A percentile compares a stretch with the other conserved stretches of the same genome.
These are phyloP conservation scores for Podotricha telesiphe DNA, from an alignment of 2,888 invertebrate genomes.

Conservation along the genomic window DNA sequence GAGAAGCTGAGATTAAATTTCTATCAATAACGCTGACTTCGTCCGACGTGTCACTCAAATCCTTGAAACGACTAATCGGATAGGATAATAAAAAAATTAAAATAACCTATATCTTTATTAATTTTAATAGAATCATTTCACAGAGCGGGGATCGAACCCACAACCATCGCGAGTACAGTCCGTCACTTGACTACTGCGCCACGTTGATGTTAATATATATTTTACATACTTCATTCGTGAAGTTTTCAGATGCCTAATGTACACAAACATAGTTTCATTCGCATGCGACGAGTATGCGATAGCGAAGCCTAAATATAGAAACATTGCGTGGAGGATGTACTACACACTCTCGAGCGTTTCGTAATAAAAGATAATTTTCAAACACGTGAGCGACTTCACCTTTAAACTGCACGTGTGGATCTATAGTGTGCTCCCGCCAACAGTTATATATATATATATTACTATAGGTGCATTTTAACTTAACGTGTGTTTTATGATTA, in stretches of 20 bases:
- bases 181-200: no score
- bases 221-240: no score
- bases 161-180: background rate
- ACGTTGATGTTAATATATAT: background rate
- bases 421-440: background rate
- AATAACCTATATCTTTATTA: no score
- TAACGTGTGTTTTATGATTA: background rate
- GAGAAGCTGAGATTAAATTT: slow-evolving; percentile 5
- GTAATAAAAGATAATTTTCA: slow-evolving; percentile 31
- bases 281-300: background rate
- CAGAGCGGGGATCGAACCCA: background rate
- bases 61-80: background rate
- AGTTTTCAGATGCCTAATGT: slow-evolving; percentile 3
- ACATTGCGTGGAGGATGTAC: slow-evolving; percentile 18
- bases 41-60: background rate
- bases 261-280: background rate
- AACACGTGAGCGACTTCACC: slow-evolving; percentile 25
- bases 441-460: background rate
- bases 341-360: slow-evolving; percentile 9
- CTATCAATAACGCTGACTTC: slow-evolving; percentile 6
- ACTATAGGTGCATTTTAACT: background rate
- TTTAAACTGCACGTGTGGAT: slow-evolving; percentile 17
- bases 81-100: background rate
- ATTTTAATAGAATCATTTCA: no score
- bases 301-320: slow-evolving; percentile 23